Evolutionary conservation across 2,797 vertebrate genomes (phyloP).

Genomic region (Corythornis leucogaster): DNA sequence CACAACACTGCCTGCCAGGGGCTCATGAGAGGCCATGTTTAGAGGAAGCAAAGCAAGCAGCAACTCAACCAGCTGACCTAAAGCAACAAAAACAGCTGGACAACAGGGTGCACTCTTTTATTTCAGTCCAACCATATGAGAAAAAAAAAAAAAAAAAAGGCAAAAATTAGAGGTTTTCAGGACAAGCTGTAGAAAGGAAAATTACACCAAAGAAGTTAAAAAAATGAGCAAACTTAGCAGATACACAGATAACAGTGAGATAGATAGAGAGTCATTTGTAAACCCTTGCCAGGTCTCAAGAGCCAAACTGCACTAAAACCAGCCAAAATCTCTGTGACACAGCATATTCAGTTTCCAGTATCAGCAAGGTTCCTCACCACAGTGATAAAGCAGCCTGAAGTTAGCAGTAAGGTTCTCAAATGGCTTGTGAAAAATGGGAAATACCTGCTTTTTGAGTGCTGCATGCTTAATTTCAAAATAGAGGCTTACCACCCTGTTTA

Average conservation of each 20-base stretch:
- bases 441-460: background rate
- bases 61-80: background rate
- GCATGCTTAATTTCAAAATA: background rate
- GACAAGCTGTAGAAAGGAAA: background rate
- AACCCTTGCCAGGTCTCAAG: background rate
- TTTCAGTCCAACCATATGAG: background rate
- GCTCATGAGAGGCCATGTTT: background rate
- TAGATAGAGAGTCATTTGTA: background rate
- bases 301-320: background rate
- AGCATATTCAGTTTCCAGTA: background rate
- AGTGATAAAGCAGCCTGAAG: background rate
- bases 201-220: background rate
- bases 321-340: background rate
- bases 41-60: background rate
- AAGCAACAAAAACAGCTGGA: background rate
- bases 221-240: background rate
- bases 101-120: background rate
- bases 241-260: background rate
- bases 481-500: background rate
- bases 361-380: background rate
- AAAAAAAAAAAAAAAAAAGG: background rate
- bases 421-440: background rate
- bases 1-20: background rate
- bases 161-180: background rate
- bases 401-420: background rate